Evolutionary conservation across 2,113 vertebrate species (phyloP), one percentile per base, ranked within the genome.

Genomic region (Alligator mississippiensis): DNA sequence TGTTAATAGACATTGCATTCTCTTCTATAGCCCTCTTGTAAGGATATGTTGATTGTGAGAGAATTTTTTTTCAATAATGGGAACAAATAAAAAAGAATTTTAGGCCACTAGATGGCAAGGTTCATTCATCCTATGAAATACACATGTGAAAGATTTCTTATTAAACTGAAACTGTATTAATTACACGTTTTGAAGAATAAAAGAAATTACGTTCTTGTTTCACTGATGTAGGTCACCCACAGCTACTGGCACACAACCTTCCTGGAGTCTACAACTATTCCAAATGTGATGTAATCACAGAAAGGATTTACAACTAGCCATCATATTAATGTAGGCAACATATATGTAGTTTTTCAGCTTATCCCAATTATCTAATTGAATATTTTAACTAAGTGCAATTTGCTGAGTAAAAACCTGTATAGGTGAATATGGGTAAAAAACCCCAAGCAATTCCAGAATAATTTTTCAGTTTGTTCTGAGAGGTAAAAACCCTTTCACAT

Each of bases 1-100:
- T 64, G 3, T 9, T 88, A 94, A 91, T 84, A 25, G 58, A 18
- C 13, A 72, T 59, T 57, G 12, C 54, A 64, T 75, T 11, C 54
- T 86, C 9, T 68, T 90, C 87, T 61, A 77, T 21, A 87, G n/a
- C 12, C 90, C 18, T n/a, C 61, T 92, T 89, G 75, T 62, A 90
- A 27, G 72, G 30, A 24, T 5, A 88, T 66, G 92, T 93, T 83
- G 55, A 92, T 88, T 34, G 24, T 28, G 11, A 77, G 10, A 84
- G 27, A 15, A 70, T 19, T 74, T 13, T 2, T 17, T 94, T 93
- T 90, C 75, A 62, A 77, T 88, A 87, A 83, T 59, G 60, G 13
- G n/a, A 6, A 84, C 4, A 72, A 88, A 5, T 38, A 15, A 47
- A 93, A 80, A 89, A 34, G 30, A 55, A 92, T 9, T 78, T 88